phyloP scores from a whole-genome alignment of 37 sponge, comb jelly and placozoan species.

The Agelas oroides region DNA sequence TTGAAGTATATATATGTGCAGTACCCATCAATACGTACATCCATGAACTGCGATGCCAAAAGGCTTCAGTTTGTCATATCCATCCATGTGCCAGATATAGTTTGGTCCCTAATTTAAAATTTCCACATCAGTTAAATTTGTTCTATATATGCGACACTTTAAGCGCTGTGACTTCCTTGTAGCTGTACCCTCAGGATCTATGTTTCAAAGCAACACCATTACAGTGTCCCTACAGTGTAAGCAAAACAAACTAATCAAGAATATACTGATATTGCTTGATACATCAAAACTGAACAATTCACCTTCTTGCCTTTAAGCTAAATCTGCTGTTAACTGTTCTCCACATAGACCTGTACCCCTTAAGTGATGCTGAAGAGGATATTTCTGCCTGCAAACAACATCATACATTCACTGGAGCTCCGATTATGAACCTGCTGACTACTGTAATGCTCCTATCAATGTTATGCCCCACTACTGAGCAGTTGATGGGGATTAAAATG shows the following conservation, averaged over 20 bases:
- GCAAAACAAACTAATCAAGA: too few relatives aligned
- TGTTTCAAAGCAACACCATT: conserved; percentile 12
- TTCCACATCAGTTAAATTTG: background rate
- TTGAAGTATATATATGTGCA: too few relatives aligned
- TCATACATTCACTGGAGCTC: too few relatives aligned
- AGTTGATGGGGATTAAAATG: too few relatives aligned
- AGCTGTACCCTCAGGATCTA: conserved; percentile 21
- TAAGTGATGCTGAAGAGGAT: background rate
- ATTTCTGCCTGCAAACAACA: conserved; percentile 23
- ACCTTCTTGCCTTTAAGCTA: conserved; percentile 19
- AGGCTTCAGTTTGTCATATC: conserved; percentile 52
- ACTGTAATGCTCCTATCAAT: too few relatives aligned
- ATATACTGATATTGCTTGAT: background rate
- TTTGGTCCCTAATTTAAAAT: conserved; percentile 43
- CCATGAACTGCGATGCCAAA: conserved; percentile 48
- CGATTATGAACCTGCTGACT: too few relatives aligned
- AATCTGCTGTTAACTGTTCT: conserved; percentile 1
- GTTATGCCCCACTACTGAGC: too few relatives aligned
- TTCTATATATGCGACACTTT: conserved; percentile 13
- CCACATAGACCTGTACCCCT: conserved; percentile 27
- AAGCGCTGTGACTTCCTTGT: background rate
- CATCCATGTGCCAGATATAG: conserved; percentile 54
- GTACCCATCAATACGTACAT: conserved; percentile 60
- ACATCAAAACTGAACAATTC: background rate
- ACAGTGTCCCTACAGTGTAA: conserved; percentile 37